Evolutionary conservation across 1,140 invertebrate genomes (phyloP).

Genomic region (Orchestia grillus): DNA sequence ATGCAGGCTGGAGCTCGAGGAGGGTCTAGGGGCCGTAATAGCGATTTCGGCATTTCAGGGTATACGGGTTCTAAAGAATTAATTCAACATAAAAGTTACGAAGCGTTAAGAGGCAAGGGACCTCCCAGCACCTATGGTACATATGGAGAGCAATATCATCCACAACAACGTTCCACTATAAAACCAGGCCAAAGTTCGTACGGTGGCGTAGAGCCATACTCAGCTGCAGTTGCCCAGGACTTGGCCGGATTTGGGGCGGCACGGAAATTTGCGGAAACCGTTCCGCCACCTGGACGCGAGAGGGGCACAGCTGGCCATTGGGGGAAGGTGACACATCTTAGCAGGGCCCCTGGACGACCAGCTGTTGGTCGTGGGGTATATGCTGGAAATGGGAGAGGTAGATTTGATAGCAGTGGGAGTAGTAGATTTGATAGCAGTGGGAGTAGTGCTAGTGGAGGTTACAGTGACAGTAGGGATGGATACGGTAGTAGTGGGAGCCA

Average conservation of each 20-base stretch:
- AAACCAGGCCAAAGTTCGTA: not conserved
- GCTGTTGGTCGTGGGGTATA: not conserved
- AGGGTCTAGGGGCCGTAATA: not conserved
- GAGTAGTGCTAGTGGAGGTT: not conserved
- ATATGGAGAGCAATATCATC: not conserved
- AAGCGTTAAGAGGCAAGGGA: not conserved
- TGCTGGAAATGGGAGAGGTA: not conserved
- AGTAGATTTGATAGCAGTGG: too few species aligned
- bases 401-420: not conserved
- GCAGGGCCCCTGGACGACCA: not conserved
- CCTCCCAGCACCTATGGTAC: not conserved
- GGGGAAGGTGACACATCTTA: not conserved
- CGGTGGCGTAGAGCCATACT: slow-evolving; percentile 7
- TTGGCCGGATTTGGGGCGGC: not conserved
- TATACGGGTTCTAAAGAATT: not conserved
- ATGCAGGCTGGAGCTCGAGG: not conserved
- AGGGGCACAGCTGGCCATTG: not conserved
- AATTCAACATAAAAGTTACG: not conserved
- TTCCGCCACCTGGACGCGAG: not conserved
- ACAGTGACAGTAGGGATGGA: not conserved
- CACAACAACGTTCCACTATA: not conserved
- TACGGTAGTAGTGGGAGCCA: not conserved
- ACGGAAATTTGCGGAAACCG: not conserved
- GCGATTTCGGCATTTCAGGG: not conserved
- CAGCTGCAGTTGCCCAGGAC: not conserved